Evolutionary conservation across 2,797 vertebrate species (phyloP).

Genomic region (Sebastes itinus): DNA sequence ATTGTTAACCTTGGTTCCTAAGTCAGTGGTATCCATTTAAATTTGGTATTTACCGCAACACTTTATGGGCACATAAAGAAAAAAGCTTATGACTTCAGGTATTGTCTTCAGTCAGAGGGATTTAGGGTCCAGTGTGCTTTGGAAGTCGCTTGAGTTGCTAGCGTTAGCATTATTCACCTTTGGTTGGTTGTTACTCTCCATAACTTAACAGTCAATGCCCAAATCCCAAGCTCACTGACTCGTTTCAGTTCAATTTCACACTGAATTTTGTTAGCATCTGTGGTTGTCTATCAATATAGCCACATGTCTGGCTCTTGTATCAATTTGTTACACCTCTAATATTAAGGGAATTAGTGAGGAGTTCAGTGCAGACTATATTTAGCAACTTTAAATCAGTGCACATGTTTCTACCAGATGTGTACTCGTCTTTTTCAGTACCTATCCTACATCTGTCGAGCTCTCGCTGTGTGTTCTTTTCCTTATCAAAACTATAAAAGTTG

Average conservation of each 20-base stretch:
- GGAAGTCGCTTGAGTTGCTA: not conserved
- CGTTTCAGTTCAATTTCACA: not conserved
- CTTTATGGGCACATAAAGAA: not conserved
- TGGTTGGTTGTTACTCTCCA: not conserved
- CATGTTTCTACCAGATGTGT: not conserved
- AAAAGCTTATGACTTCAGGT: not conserved
- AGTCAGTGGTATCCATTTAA: not conserved
- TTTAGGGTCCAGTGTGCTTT: not conserved
- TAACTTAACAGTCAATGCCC: not conserved
- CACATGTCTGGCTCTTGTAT: not conserved
- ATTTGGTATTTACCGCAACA: too few relatives aligned
- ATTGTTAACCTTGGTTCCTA: too few relatives aligned
- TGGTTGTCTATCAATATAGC: not conserved
- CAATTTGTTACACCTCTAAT: not conserved
- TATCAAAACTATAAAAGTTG: slow-evolving; percentile 41
- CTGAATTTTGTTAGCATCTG: not conserved
- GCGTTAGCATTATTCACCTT: not conserved
- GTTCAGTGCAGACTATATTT: not conserved
- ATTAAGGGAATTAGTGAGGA: not conserved
- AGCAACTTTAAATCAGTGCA: not conserved
- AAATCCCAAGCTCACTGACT: not conserved
- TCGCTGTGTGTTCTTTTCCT: slow-evolving; percentile 8
- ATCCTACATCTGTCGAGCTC: not conserved
- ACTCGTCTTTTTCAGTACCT: not conserved
- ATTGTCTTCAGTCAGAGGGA: not conserved